These are phyloP conservation scores for Liasis olivaceus DNA, from an alignment of 2,797 vertebrate species.

Conservation along the genomic window DNA sequence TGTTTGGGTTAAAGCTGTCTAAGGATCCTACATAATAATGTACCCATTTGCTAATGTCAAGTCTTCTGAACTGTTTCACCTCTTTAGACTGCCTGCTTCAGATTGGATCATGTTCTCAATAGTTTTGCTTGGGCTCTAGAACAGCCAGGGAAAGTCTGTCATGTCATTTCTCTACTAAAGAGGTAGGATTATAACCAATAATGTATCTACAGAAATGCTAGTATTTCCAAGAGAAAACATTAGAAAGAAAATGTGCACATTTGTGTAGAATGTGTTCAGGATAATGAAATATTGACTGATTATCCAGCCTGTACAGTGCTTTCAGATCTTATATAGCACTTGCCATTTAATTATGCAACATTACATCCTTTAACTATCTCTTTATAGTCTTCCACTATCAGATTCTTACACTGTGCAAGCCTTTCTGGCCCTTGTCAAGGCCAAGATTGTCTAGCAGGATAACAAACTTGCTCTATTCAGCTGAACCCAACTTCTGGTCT, in stretches of 20 bases:
- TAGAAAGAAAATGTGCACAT: constrained; percentile 34
- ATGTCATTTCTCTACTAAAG: neutral
- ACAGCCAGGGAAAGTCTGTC: too few species aligned
- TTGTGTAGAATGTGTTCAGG: neutral
- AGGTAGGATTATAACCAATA: constrained; percentile 6
- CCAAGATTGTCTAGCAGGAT: constrained; percentile 60
- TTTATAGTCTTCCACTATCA: constrained; percentile 55
- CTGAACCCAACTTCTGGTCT: constrained; percentile 68
- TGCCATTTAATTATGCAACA: constrained; percentile 60
- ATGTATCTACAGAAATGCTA: constrained; percentile 25
- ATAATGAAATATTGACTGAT: constrained; percentile 27
- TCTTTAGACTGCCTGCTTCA: too few species aligned
- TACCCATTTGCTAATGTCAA: too few species aligned
- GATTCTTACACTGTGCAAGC: constrained; percentile 39
- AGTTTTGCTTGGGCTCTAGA: too few species aligned
- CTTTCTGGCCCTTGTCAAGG: constrained; percentile 42
- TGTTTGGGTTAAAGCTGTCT: too few species aligned
- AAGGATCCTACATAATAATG: too few species aligned
- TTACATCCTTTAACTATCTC: constrained; percentile 62
- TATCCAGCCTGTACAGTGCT: constrained; percentile 56
- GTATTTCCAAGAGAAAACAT: constrained; percentile 12
- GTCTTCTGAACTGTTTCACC: too few species aligned
- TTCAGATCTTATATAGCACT: constrained; percentile 41
- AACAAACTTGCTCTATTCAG: constrained; percentile 56
- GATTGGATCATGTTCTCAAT: too few species aligned